Base-by-base conservation (phyloP, 2,888 invertebrate species). In the Latheticus oryzae region DNA sequence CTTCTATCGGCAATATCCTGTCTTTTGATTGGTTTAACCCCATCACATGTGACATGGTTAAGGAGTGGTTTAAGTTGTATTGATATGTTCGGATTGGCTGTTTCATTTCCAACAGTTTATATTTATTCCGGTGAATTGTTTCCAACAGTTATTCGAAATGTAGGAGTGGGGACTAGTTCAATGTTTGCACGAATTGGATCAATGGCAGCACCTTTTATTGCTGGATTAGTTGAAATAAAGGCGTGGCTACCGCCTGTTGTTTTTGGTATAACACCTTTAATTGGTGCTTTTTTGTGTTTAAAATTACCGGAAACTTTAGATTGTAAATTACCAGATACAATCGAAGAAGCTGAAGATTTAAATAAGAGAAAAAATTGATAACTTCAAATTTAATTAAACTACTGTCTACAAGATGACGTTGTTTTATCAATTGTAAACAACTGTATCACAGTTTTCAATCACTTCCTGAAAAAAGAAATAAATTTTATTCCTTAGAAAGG, bases 61-160 rank as follows among this genome's bases (percentile, higher is more conserved):
- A 82, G 84, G 62, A 79, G 89, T 1, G 78, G 84, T 3, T 82
- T 93, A 24, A 90, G 91, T 23, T 86, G 89, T 62, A 74, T 87
- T 28, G 92, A 90, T 0, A 87, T 94, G 60, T 88, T 91, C 71
- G 91, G 93, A 5, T 87, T 91, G 77, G 89, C 91, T 8, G 85
- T 93, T 28, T 85, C 89, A 1, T 96, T 95, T 73, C 90, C 93
- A 1, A 90, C 91, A 1, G 90, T 90, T 2, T 95, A 95, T 75
- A 83, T 95, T 8, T 95, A 90, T 76, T 90, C 91, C 0, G 92
- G 93, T 0, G 95, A 95, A 78, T 76, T 94, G 7, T 95, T 93
- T 75, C 95, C 95, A 0, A 95, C 95, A 0, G 89, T 93, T 1
- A 88, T 94, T 0, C 83, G 95, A 17, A 95, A 94, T 72, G 87